Percentiles rank a stretch among this genome's conserved stretches.
Evolutionary conservation across 2,888 invertebrate genomes (phyloP).

Genomic region (Rhopalosiphum nymphaeae): DNA sequence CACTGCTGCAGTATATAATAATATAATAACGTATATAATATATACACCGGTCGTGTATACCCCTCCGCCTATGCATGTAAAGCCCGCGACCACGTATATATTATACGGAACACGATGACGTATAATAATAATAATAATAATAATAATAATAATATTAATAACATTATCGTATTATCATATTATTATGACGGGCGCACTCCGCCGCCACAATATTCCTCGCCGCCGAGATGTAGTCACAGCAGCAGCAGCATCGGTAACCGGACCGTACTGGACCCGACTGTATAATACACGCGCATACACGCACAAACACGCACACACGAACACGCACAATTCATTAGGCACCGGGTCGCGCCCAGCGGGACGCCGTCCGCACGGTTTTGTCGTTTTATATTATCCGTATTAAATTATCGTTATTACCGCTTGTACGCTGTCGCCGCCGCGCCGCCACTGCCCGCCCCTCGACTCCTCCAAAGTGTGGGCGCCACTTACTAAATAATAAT

Average conservation of each 20-base stretch:
- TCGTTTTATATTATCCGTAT: conserved; percentile 44
- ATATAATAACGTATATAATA: neutral
- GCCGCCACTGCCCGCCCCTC: neutral
- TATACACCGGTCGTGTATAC: neutral
- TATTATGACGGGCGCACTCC: conserved; percentile 33
- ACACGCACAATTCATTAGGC: conserved; percentile 51
- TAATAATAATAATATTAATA: conserved; percentile 28
- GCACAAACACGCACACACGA: neutral
- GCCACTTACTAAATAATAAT: conserved; percentile 49
- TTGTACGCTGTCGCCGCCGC: neutral
- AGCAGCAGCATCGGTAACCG: neutral
- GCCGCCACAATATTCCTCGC: neutral
- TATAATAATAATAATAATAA: conserved; percentile 20
- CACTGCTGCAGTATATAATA: neutral
- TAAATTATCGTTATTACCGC: conserved; percentile 47
- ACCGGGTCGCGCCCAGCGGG: conserved; percentile 42
- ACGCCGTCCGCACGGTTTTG: conserved; percentile 59
- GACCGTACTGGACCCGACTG: conserved; percentile 19
- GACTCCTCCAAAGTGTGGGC: conserved; percentile 37
- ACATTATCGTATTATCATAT: conserved; percentile 43
- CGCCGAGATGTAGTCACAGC: neutral
- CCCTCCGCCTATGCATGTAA: neutral
- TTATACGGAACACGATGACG: conserved; percentile 16
- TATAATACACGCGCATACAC: neutral
- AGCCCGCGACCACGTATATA: neutral